Evolutionary conservation across 2,797 vertebrate genomes (phyloP), one percentile per base, ranked within the genome.

Genomic region (Sylvia borin): DNA sequence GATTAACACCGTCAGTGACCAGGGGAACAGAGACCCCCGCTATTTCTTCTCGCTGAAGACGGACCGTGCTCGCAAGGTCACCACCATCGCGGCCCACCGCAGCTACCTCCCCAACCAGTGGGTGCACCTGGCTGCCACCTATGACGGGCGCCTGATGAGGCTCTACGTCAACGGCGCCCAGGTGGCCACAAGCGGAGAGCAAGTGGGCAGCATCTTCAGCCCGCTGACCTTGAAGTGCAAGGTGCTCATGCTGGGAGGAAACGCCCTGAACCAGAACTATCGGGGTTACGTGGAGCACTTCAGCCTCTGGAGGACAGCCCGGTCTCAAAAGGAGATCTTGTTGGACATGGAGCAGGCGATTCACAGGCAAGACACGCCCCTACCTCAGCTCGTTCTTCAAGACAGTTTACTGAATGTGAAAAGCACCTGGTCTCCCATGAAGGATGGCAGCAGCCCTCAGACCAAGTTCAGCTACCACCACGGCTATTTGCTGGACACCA

Each of bases 1-100:
- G 76, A 99, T 99, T 98, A 98, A 99, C 97, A 98, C 99, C 62
- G 93, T 99, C 94, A 99, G 99, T 81, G 99, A 99, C 96, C 98
- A 99, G 72, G 98, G 99, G 88, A 99, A 98, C 96, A 98, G 98
- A 93, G 99, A 99, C 92, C 99, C 99, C 29, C 99, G 99, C 68
- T 99, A 99, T 98, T 99, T 99, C 98, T 99, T 99, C 98, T 99
- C 99, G 76, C 98, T 99, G 78, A 99, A 99, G 98, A 99, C 99
- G 7, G 99, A 99, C 96, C 99, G 99, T 77, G 99, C 99, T 90
- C 99, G 99, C 96, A 99, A 99, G 97, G 98, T 98, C 93, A 99
- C 99, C 94, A 98, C 98, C 93, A 98, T 99, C 92, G 97, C 98
- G 91, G 98, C 99, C 94, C 99, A 99, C 38, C 97, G 97, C 92